Conservation (phyloP, 37 sponge, comb jelly and placozoan genomes). For the Chondrilla cf. caribensis region DNA sequence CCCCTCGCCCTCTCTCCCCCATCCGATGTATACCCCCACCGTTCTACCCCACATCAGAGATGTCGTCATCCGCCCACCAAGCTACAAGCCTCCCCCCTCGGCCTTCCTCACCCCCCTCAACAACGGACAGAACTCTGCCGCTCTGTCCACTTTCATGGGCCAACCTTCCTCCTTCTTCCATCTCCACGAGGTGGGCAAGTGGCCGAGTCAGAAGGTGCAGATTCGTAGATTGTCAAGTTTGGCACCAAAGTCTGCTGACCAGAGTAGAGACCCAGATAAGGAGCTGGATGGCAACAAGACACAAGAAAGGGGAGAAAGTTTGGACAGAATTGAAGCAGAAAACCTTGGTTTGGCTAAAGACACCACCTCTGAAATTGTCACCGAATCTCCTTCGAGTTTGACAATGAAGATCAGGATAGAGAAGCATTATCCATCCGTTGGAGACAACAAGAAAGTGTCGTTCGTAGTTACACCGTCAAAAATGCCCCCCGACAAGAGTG, state of each 20-base stretch:
- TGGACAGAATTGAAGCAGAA: not conserved
- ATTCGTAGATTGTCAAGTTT: too few relatives aligned
- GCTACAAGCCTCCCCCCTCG: not conserved
- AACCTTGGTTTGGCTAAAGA: not conserved
- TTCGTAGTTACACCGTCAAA: not conserved
- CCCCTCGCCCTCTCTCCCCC: constrained; percentile 1
- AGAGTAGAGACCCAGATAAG: too few relatives aligned
- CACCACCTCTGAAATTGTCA: not conserved
- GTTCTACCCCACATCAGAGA: not conserved
- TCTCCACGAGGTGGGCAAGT: not conserved
- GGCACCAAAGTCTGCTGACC: not conserved
- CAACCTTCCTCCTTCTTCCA: constrained; percentile 21
- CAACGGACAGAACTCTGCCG: not conserved
- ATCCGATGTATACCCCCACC: not conserved
- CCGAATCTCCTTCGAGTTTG: not conserved
- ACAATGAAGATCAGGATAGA: constrained; percentile 19
- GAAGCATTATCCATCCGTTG: constrained; percentile 9
- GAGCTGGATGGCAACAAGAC: not conserved
- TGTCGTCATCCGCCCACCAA: not conserved
- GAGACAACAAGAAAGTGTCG: constrained; percentile 13
- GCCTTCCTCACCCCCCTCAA: constrained; percentile 9
- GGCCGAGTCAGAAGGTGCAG: too few relatives aligned
- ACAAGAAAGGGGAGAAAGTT: not conserved
- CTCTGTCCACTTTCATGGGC: not conserved
- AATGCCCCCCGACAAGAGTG: not conserved